Conservation (phyloP, 2,113 vertebrate species). For the Ptilonorhynchus violaceus region DNA sequence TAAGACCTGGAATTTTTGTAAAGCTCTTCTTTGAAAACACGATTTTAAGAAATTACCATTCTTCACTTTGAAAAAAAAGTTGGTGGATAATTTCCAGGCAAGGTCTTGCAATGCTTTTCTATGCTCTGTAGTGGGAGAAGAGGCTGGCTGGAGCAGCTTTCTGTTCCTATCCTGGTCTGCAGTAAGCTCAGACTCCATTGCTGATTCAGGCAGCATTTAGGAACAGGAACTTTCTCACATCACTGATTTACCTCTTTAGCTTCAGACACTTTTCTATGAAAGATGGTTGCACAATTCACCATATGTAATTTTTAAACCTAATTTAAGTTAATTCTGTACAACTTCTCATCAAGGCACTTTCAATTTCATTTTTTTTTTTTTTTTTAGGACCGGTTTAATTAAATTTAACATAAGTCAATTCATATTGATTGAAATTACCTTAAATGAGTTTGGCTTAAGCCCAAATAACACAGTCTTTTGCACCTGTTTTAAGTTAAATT, state of each 20-base stretch:
- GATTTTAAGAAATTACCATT: background rate
- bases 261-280: background rate
- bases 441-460: constrained; percentile 47
- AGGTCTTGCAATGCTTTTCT: background rate
- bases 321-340: constrained; percentile 26
- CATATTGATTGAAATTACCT: constrained; percentile 63
- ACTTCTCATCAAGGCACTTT: constrained; percentile 19
- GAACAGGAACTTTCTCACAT: background rate
- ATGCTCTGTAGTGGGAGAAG: background rate
- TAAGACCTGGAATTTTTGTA: background rate
- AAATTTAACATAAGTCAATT: constrained; percentile 49
- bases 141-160: background rate
- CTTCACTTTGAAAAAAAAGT: background rate
- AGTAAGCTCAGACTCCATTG: background rate
- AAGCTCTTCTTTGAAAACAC: background rate
- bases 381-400: constrained; percentile 33
- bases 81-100: background rate
- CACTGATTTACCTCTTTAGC: background rate
- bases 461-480: constrained; percentile 36
- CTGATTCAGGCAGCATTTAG: background rate
- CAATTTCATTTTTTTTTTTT: background rate
- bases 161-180: background rate
- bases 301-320: constrained; percentile 37
- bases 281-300: background rate
- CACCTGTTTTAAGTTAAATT: constrained; percentile 56